Evolutionary conservation across 2,888 invertebrate species (phyloP), one percentile per base, ranked within the genome.

Genomic region (Drosophila recens): DNA sequence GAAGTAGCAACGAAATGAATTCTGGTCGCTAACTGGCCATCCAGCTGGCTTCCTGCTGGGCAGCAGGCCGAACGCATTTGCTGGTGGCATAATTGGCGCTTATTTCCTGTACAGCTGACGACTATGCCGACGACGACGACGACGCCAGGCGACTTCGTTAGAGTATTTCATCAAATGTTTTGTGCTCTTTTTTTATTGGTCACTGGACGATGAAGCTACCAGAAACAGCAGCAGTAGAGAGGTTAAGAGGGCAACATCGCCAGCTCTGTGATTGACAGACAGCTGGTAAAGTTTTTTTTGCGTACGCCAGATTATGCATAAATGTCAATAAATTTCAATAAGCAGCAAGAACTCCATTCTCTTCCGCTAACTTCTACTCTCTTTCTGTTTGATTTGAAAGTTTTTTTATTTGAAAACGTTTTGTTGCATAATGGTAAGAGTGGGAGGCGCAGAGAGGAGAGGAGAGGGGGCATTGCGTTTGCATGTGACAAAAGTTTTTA

Each of bases 61-160:
- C 66, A 62, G 36, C 65, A 65, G 61, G 59, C 46, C 46, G 77
- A 73, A 84, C 89, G 79, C 85, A 87, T 85, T 85, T 81, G 89
- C 90, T 86, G 86, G 82, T 87, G 84, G 90, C 90, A 90, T 89
- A 90, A 90, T 89, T 89, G 90, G 82, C 81, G 90, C 89, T 89
- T 87, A 90, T 89, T 89, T 89, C 90, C 90, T 89, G 89, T 75
- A 82, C 89, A 89, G 89, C 82, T 88, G 88, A 75, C 76, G 83
- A 73, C 69, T 56, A 52, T 58, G 66, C n/a, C n/a, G n/a, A n/a
- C n/a, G n/a, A 59, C 54, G 49, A 49, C 20, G 49, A 20, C 30
- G 45, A 38, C 43, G 57, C 20, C 40, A 52, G 56, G 54, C 38
- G 51, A 43, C 63, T 27, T 58, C 33, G 58, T 43, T 59, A 40